Conservation (phyloP, 2,797 vertebrate species). For the Monodelphis domestica region DNA sequence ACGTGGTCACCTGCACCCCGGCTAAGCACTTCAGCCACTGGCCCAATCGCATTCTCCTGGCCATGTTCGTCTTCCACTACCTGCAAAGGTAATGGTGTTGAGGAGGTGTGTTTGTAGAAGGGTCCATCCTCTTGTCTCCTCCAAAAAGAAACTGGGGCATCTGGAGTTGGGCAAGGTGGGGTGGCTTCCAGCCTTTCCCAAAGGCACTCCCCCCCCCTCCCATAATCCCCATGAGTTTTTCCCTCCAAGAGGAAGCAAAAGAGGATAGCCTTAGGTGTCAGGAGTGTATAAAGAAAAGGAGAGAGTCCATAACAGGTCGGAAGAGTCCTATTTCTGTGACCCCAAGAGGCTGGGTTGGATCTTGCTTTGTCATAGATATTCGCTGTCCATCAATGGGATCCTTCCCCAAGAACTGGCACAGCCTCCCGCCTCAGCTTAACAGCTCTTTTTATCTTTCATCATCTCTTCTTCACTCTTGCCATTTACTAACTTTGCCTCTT, state of each 20-base stretch:
- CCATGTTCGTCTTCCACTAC: slow-evolving; percentile 92
- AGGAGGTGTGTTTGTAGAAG: too few species aligned
- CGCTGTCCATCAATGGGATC: not conserved
- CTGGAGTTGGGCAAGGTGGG: not conserved
- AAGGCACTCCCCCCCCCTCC: too few species aligned
- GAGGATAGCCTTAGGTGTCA: not conserved
- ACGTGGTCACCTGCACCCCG: slow-evolving; percentile 81
- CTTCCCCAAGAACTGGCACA: not conserved
- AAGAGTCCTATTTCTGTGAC: not conserved
- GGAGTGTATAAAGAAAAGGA: not conserved
- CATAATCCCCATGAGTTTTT: not conserved
- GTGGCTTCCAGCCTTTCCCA: not conserved
- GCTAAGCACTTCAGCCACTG: slow-evolving; percentile 73
- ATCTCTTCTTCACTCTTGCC: not conserved
- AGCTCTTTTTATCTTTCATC: too few species aligned
- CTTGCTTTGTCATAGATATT: not conserved
- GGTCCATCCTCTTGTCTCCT: not conserved
- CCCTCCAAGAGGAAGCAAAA: not conserved
- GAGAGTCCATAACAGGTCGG: fast-evolving
- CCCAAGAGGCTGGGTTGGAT: not conserved
- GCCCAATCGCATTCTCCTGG: slow-evolving; percentile 89
- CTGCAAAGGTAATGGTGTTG: slow-evolving; percentile 87
- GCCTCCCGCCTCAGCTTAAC: too few species aligned
- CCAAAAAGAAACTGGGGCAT: not conserved
- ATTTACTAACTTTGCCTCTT: not conserved